phyloP scores from a whole-genome alignment of 2,797 vertebrate species.

The Oryzias sinensis region DNA sequence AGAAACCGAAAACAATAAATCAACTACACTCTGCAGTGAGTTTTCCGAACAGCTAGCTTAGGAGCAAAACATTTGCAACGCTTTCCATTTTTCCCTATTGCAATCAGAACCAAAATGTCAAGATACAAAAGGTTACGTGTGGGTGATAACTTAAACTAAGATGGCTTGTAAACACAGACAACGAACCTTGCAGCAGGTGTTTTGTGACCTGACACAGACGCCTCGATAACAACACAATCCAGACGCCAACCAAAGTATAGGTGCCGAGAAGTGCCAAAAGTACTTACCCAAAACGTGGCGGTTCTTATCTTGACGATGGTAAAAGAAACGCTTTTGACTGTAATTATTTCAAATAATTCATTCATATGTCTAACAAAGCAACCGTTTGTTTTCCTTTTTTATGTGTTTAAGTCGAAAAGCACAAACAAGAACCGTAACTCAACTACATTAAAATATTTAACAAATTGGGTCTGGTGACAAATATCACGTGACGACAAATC shows the following conservation, averaged over 20 bases:
- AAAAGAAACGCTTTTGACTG: no score
- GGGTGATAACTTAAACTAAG: not conserved
- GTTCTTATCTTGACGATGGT: not conserved
- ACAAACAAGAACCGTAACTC: no score
- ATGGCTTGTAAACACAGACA: not conserved
- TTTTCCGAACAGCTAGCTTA: conserved; percentile 31
- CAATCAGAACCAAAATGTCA: not conserved
- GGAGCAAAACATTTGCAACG: no score
- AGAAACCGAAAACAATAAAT: no score
- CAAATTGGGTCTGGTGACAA: no score
- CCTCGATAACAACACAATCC: conserved; percentile 54
- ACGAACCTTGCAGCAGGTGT: conserved; percentile 58
- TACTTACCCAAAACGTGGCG: conserved; percentile 12
- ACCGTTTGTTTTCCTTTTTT: no score
- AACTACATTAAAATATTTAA: no score
- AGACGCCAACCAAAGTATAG: conserved; percentile 46
- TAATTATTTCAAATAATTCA: not conserved
- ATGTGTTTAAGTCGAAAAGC: no score
- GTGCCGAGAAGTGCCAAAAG: conserved; percentile 37
- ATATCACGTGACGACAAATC: no score
- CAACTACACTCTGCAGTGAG: not conserved
- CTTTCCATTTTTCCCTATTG: no score
- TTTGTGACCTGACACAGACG: conserved; percentile 41
- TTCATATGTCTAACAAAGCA: no score
- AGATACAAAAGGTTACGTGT: not conserved